Evolutionary conservation across 2,888 invertebrate species (phyloP).

Genomic region (Drosophila prolongata): DNA sequence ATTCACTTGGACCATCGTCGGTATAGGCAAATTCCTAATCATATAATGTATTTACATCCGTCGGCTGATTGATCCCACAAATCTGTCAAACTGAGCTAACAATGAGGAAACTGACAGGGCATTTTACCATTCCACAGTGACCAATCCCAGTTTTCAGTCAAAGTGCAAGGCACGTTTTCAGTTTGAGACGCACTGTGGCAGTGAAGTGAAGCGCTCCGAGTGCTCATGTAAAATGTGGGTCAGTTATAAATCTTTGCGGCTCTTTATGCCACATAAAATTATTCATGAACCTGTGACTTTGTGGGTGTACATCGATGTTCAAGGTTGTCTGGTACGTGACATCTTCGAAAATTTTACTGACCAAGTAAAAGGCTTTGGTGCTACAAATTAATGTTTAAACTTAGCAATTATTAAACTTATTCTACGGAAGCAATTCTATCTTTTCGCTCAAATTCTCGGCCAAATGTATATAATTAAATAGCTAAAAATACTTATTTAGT

Average conservation of each 20-base stretch:
- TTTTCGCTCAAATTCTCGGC: not conserved
- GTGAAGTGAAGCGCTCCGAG: slow-evolving; percentile 4
- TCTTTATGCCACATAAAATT: slow-evolving; percentile 43
- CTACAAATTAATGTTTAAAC: not conserved
- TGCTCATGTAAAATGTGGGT: slow-evolving; percentile 56
- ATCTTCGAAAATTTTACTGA: slow-evolving; percentile 2
- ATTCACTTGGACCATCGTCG: no score
- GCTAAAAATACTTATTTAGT: slow-evolving; percentile 28
- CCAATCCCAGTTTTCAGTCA: slow-evolving; percentile 28
- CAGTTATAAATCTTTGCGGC: slow-evolving; percentile 59
- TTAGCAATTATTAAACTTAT: not conserved
- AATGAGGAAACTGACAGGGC: slow-evolving; percentile 53
- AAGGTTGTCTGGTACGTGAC: slow-evolving; percentile 54
- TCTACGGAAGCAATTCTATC: not conserved
- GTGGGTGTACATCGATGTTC: slow-evolving; percentile 44
- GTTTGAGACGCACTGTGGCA: slow-evolving; percentile 25
- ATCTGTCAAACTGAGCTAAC: slow-evolving; percentile 20
- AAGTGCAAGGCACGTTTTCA: slow-evolving; percentile 27
- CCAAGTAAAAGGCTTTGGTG: not conserved
- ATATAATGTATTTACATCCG: slow-evolving; percentile 8
- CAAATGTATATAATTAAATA: not conserved
- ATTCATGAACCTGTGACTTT: slow-evolving; percentile 47
- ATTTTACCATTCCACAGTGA: slow-evolving; percentile 1
- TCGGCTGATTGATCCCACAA: slow-evolving; percentile 41
- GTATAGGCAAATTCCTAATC: not conserved